Evolutionary conservation across 2,888 invertebrate species (phyloP), one percentile per base, ranked within the genome.

Genomic region (Branchellion lobata): DNA sequence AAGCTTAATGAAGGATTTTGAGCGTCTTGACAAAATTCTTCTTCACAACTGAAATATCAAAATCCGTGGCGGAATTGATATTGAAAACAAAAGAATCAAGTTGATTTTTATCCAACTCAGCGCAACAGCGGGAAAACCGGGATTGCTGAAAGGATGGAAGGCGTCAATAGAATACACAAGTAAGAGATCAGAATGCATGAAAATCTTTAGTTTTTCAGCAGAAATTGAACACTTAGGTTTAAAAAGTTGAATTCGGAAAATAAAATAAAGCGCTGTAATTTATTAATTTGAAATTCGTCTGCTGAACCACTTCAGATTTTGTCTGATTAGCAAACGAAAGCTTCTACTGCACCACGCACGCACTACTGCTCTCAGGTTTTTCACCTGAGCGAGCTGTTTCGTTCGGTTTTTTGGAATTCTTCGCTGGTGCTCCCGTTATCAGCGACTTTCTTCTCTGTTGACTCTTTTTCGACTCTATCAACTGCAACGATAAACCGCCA

Each of bases 391-490:
- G n/a, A n/a, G n/a, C n/a, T n/a, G n/a, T n/a, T 5, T 65, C 21
- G 29, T 65, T 69, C 31, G 3, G 3, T 18, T 69, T 69, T 5
- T 69, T 69, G 33, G 3, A 3, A 3, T 69, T 69, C 8, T 21
- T 65, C 8, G 65, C 8, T 29, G 34, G 69, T 3, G 69, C 3
- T 29, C 69, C 69, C 2, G 33, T 3, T 21, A 75, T 79, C 0
- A 79, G 29, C 1, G 79, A 79, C 34, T 75, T 36, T 68, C 79
- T 21, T 61, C 79, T 74, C 24, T 68, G 36, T 51, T 75, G 40
- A n/a, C 5, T 47, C 31, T 71, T 74, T 29, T 75, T 74, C 21
- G 79, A 79, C n/a, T 79, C 79, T 40, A 79, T 74, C 79, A 79
- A 29, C 79, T 79, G 76, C 29, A 61, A 29, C 18, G 47, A 57